Conservation (phyloP, 2,113 vertebrate genomes). For the Synodontis membranacea region DNA sequence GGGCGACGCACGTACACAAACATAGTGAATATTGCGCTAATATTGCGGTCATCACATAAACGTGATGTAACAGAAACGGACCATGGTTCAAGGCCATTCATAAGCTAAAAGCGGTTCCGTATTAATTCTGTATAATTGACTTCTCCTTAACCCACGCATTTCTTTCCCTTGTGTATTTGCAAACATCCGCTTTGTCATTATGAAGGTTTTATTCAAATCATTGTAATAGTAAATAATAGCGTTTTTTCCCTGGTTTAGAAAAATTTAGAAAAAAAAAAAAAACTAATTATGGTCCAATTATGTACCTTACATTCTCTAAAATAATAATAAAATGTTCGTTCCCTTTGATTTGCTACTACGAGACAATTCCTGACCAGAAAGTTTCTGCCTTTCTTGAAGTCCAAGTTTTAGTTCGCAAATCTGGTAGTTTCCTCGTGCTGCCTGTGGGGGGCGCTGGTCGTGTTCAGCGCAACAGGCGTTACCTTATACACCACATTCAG, state of each 20-base stretch:
- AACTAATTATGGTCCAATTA: background rate
- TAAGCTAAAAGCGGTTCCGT: background rate
- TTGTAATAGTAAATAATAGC: background rate
- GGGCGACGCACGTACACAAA: background rate
- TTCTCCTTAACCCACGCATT: background rate
- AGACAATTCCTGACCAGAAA: background rate
- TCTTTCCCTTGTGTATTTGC: background rate
- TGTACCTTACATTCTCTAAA: too few species aligned
- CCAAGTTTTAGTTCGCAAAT: background rate
- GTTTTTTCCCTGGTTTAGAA: too few species aligned
- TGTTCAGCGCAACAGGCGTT: constrained; percentile 49
- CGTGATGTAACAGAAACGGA: background rate
- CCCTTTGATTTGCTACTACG: background rate
- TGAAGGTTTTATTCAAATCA: background rate
- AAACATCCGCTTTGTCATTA: background rate
- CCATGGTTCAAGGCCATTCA: background rate
- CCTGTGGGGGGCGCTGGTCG: constrained; percentile 53
- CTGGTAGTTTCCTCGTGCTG: background rate
- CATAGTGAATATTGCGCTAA: background rate
- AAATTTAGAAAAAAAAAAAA: too few species aligned
- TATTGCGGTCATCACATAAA: background rate
- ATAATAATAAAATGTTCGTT: too few species aligned
- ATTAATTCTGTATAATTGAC: background rate
- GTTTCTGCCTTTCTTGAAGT: background rate
- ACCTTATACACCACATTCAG: constrained; percentile 55